A percentile compares a stretch with the other conserved stretches of the same genome.
These are phyloP conservation scores for Odontamblyopus rebecca DNA, from an alignment of 2,797 vertebrate species.

Conservation along the genomic window DNA sequence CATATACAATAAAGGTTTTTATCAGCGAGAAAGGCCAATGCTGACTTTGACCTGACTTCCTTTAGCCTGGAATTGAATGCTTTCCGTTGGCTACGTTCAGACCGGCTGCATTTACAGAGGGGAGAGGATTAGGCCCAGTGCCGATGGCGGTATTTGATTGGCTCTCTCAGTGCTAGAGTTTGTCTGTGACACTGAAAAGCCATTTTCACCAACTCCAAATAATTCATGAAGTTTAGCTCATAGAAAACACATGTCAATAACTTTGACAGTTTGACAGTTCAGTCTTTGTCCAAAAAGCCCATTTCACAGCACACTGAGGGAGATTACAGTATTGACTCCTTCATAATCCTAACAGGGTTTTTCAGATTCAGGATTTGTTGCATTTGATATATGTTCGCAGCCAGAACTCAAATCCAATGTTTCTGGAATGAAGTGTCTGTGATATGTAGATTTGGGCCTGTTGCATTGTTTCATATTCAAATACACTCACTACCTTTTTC, in stretches of 20 bases:
- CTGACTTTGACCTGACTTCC: constrained; percentile 35
- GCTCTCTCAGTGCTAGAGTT: constrained; percentile 34
- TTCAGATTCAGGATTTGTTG: constrained; percentile 63
- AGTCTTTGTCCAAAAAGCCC: constrained; percentile 49
- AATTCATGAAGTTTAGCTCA: constrained; percentile 47
- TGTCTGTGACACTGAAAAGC: constrained; percentile 25
- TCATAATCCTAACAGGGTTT: constrained; percentile 66
- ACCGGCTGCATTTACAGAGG: constrained; percentile 29
- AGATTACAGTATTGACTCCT: constrained; percentile 59
- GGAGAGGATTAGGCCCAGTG: constrained; percentile 50
- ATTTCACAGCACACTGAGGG: constrained; percentile 44
- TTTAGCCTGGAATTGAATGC: constrained; percentile 21
- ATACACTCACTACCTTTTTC: background rate
- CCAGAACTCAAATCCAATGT: constrained; percentile 20
- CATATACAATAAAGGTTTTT: constrained; percentile 38
- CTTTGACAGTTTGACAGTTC: constrained; percentile 28
- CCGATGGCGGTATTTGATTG: constrained; percentile 49
- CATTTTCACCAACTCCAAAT: constrained; percentile 32
- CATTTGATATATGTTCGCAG: constrained; percentile 57
- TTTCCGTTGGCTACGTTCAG: constrained; percentile 21
- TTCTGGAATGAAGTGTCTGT: constrained; percentile 21
- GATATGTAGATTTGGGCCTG: background rate
- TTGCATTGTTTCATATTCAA: background rate
- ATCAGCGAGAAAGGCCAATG: constrained; percentile 25
- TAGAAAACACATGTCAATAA: constrained; percentile 36